Evolutionary conservation across 2,888 invertebrate genomes (phyloP).

Genomic region (Cantharis lateralis): DNA sequence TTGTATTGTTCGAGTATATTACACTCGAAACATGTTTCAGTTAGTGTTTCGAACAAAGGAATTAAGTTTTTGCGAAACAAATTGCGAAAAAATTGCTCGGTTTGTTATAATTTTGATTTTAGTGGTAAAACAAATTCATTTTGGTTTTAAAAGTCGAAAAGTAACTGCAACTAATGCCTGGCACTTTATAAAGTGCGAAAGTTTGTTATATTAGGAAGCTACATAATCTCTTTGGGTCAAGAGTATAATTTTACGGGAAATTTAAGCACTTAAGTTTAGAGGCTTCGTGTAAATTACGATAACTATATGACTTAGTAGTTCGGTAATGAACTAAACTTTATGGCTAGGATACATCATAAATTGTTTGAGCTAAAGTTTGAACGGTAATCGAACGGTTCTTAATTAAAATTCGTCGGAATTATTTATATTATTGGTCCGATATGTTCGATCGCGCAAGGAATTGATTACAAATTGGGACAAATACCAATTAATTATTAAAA

Average conservation of each 20-base stretch:
- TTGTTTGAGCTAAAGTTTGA: neutral
- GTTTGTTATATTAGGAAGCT: neutral
- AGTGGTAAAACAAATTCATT: neutral
- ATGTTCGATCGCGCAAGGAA: neutral
- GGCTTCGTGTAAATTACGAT: neutral
- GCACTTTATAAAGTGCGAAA: neutral
- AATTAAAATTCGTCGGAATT: neutral
- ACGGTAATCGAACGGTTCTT: neutral
- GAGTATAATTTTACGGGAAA: constrained; percentile 11
- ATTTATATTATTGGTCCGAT: neutral
- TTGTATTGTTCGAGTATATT: neutral
- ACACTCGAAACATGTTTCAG: neutral
- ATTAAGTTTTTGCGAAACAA: neutral
- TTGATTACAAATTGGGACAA: neutral
- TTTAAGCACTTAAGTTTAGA: constrained; percentile 9
- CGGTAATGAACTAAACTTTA: neutral
- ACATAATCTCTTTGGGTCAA: constrained; percentile 10
- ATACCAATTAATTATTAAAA: neutral
- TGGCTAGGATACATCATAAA: neutral
- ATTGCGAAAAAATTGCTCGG: neutral
- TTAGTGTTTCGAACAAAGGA: neutral
- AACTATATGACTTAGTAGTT: constrained; percentile 5
- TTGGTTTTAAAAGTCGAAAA: neutral
- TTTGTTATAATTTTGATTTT: neutral
- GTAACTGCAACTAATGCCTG: neutral